phyloP scores from a whole-genome alignment of 2,113 vertebrate genomes.

The Entomyzon cyanotis region DNA sequence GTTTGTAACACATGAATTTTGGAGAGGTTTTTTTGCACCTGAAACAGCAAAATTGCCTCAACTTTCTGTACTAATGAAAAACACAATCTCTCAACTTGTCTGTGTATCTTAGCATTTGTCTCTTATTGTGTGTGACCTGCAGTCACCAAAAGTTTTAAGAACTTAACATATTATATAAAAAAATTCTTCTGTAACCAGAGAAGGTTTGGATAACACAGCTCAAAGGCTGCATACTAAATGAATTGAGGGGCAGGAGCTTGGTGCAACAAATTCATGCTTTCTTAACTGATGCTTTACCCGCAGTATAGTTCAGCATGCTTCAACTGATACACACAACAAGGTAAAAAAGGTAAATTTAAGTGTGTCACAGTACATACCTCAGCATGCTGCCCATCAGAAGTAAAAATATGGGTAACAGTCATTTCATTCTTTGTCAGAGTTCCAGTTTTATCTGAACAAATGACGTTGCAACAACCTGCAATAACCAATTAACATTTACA shows the following conservation, averaged over 20 bases:
- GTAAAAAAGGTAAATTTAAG: neutral
- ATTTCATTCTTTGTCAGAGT: conserved; percentile 99
- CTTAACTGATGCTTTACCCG: neutral
- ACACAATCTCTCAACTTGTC: neutral
- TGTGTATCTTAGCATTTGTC: neutral
- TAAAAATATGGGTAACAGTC: conserved; percentile 95
- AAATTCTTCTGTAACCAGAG: neutral
- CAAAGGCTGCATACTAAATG: neutral
- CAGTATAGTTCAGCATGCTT: neutral
- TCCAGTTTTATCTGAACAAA: conserved; percentile 98
- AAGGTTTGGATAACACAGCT: neutral
- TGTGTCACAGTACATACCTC: conserved; percentile 77
- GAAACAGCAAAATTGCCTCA: neutral
- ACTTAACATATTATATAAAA: neutral
- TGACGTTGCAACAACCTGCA: conserved; percentile 96
- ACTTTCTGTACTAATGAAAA: neutral
- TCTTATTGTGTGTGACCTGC: neutral
- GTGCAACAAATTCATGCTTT: neutral
- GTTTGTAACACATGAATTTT: neutral
- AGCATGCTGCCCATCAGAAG: conserved; percentile 90
- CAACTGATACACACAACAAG: neutral
- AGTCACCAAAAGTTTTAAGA: neutral
- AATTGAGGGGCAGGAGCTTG: neutral
- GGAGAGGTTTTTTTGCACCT: neutral
- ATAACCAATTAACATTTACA: neutral